A percentile compares a stretch with the other conserved stretches of the same genome.
Evolutionary conservation across 2,888 invertebrate species (phyloP).

Genomic region (Drosophila basisetae): DNA sequence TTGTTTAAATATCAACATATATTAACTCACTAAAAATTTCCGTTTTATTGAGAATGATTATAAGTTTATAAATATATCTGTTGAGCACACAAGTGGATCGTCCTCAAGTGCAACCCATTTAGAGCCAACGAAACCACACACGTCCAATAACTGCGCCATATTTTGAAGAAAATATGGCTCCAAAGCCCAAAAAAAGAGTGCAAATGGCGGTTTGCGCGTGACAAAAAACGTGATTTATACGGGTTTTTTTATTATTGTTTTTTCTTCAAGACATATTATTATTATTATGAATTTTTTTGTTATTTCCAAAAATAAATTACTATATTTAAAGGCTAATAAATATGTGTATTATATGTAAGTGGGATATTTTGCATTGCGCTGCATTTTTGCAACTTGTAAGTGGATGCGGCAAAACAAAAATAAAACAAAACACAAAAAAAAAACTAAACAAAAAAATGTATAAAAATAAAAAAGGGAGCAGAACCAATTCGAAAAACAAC

Average conservation of each 20-base stretch:
- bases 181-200: conserved; percentile 6
- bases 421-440: conserved; percentile 4
- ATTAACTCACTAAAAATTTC: not conserved
- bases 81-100: conserved; percentile 15
- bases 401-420: conserved; percentile 56
- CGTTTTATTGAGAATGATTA: not conserved
- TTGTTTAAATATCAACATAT: not conserved
- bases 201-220: conserved; percentile 50
- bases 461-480: conserved; percentile 1
- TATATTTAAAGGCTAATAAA: conserved; percentile 55
- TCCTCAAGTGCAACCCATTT: conserved; percentile 24
- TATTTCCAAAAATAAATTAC: conserved; percentile 52
- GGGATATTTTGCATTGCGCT: conserved; percentile 60
- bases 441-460: not conserved
- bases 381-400: conserved; percentile 67
- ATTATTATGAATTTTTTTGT: conserved; percentile 2
- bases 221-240: conserved; percentile 56
- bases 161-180: conserved; percentile 14
- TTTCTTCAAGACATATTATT: conserved; percentile 4
- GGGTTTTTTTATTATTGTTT: not conserved
- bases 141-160: conserved; percentile 41
- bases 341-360: conserved; percentile 16
- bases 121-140: conserved; percentile 17
- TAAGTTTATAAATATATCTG: no score
- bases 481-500: conserved; percentile 45